Percentiles rank a stretch among this genome's conserved stretches.
Evolutionary conservation across 1,140 invertebrate species (phyloP).

Genomic region (Apocrypta bakeri): DNA sequence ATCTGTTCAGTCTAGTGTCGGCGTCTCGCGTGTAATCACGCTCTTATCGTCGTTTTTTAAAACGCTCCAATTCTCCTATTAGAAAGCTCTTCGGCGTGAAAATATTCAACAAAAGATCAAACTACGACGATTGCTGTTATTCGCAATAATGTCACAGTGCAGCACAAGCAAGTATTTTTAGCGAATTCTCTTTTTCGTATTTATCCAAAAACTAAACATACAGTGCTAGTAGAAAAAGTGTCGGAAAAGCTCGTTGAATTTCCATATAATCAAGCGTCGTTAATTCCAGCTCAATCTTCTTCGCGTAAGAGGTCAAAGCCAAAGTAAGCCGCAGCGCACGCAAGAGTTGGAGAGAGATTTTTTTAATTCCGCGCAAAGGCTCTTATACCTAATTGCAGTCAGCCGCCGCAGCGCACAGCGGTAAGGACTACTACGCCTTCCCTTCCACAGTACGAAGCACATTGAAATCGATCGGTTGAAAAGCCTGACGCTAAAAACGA

Average conservation of each 20-base stretch:
- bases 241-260: no score
- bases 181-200: not conserved
- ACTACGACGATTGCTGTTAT: not conserved
- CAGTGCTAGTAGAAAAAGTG: no score
- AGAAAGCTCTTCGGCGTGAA: not conserved
- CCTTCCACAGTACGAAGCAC: not conserved
- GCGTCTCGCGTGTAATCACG: not conserved
- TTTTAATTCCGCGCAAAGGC: not conserved
- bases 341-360: not conserved
- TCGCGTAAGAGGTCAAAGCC: not conserved
- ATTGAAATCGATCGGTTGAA: conserved; percentile 15
- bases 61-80: not conserved
- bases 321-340: not conserved
- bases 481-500: conserved; percentile 2
- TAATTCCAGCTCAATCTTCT: no score
- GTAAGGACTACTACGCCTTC: not conserved
- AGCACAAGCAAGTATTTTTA: not conserved
- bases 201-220: no score
- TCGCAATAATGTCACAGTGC: not conserved
- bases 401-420: not conserved
- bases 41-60: not conserved
- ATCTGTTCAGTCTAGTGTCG: no score
- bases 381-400: conserved; percentile 22
- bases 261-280: no score
- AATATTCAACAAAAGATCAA: not conserved